Evolutionary conservation across 2,113 vertebrate genomes (phyloP).

Genomic region (Corythoichthys intestinalis): DNA sequence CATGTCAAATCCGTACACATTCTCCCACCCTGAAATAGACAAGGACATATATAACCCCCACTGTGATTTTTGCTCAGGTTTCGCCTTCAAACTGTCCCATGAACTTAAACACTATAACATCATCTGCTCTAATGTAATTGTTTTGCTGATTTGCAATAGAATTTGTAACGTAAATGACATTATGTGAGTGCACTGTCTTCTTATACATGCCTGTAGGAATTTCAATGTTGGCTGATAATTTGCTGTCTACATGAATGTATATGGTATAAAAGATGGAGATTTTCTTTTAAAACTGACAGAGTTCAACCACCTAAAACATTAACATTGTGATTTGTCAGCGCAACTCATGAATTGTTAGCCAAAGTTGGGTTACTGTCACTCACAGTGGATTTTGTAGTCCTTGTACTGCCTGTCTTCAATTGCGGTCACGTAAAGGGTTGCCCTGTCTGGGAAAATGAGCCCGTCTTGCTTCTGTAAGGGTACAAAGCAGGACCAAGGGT

Average conservation of each 20-base stretch:
- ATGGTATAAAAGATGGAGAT: too few relatives aligned
- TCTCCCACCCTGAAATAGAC: conserved; percentile 87
- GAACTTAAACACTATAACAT: too few relatives aligned
- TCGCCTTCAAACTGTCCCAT: background rate
- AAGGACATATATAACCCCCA: background rate
- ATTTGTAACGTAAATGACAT: too few relatives aligned
- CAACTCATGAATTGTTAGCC: background rate
- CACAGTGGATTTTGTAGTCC: conserved; percentile 95
- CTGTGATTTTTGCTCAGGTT: background rate
- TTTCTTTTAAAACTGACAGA: too few relatives aligned
- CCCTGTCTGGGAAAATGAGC: conserved; percentile 88
- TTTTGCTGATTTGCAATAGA: too few relatives aligned
- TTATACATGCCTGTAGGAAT: too few relatives aligned
- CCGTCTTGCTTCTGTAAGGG: conserved; percentile 80
- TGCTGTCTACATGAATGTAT: too few relatives aligned
- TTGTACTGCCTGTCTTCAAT: conserved; percentile 92
- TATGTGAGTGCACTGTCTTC: too few relatives aligned
- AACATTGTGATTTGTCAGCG: background rate
- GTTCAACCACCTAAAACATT: background rate
- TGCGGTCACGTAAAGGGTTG: conserved; percentile 86
- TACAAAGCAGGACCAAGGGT: background rate
- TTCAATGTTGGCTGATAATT: too few relatives aligned
- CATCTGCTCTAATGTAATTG: too few relatives aligned
- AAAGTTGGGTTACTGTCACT: conserved; percentile 36
- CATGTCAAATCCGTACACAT: conserved; percentile 92